Evolutionary conservation across 2,888 invertebrate genomes (phyloP).

Genomic region (Hoplodrina ambigua): DNA sequence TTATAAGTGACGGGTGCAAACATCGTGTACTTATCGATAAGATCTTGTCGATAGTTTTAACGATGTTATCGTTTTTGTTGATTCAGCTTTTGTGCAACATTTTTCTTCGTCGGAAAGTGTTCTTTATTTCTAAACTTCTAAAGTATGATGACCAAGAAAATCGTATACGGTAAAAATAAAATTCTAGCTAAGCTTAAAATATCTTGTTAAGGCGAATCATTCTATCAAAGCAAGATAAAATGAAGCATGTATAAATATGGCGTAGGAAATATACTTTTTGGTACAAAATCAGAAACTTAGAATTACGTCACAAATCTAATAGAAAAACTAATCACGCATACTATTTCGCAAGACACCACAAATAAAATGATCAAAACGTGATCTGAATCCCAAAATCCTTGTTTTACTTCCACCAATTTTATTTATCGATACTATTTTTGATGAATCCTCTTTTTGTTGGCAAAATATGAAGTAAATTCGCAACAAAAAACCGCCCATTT

Average conservation of each 20-base stretch:
- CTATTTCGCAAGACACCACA: constrained; percentile 15
- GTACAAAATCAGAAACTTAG: constrained; percentile 9
- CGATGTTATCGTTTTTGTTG: constrained; percentile 29
- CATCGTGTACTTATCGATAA: constrained; percentile 56
- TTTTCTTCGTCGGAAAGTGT: constrained; percentile 8
- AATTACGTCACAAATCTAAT: constrained; percentile 20
- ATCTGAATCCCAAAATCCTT: constrained; percentile 21
- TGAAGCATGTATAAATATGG: not conserved
- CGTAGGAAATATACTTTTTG: not conserved
- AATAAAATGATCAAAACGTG: constrained; percentile 42
- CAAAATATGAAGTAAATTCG: constrained; percentile 42
- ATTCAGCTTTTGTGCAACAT: constrained; percentile 11
- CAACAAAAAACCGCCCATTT: constrained; percentile 35
- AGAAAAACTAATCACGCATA: constrained; percentile 33
- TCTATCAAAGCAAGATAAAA: not conserved
- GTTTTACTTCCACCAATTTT: constrained; percentile 19
- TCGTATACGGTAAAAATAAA: not conserved
- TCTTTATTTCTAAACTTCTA: not conserved
- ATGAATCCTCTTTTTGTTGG: constrained; percentile 35
- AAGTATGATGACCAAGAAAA: not conserved
- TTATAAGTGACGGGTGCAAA: constrained; percentile 80
- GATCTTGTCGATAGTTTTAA: constrained; percentile 55
- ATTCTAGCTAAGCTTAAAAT: not conserved
- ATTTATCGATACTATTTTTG: constrained; percentile 39
- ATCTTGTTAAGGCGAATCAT: not conserved